A percentile compares a stretch with the other conserved stretches of the same genome.
Evolutionary conservation across 2,113 vertebrate species (phyloP).

Genomic region (Amia ocellicauda): DNA sequence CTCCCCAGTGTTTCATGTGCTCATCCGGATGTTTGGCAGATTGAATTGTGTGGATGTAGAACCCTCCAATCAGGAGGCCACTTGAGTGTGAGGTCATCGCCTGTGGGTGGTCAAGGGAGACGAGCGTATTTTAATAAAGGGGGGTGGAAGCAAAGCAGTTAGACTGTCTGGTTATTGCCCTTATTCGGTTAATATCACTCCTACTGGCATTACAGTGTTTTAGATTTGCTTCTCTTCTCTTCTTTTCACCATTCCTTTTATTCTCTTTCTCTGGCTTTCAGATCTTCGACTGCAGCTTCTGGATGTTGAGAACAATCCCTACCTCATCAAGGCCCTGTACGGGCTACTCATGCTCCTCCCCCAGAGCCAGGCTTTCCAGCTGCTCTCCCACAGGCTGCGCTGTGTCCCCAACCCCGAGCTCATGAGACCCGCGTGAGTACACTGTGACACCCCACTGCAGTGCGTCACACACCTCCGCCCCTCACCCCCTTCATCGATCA

Average conservation of each 20-base stretch:
- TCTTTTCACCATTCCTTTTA: too few relatives aligned
- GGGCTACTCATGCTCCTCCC: slow-evolving; percentile 96
- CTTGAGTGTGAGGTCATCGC: neutral
- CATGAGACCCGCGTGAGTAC: slow-evolving; percentile 76
- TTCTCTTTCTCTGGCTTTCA: slow-evolving; percentile 42
- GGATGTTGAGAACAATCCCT: slow-evolving; percentile 93
- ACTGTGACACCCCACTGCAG: too few relatives aligned
- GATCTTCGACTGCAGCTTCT: slow-evolving; percentile 91
- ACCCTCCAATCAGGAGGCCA: too few relatives aligned
- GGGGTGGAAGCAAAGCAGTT: too few relatives aligned
- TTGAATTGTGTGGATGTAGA: neutral
- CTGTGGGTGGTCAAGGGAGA: neutral
- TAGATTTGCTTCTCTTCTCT: too few relatives aligned
- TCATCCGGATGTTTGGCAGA: neutral
- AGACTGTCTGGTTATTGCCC: too few relatives aligned
- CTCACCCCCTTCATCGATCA: too few relatives aligned
- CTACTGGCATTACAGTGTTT: too few relatives aligned
- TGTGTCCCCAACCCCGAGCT: slow-evolving; percentile 96
- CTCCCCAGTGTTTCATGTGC: neutral
- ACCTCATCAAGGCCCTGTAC: slow-evolving; percentile 93
- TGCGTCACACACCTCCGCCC: too few relatives aligned
- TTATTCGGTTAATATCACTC: too few relatives aligned
- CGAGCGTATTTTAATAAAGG: too few relatives aligned
- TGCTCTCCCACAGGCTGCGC: slow-evolving; percentile 87
- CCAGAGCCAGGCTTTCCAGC: slow-evolving; percentile 94